phyloP scores from a whole-genome alignment of 2,797 vertebrate species.

The Lithobates pipiens region DNA sequence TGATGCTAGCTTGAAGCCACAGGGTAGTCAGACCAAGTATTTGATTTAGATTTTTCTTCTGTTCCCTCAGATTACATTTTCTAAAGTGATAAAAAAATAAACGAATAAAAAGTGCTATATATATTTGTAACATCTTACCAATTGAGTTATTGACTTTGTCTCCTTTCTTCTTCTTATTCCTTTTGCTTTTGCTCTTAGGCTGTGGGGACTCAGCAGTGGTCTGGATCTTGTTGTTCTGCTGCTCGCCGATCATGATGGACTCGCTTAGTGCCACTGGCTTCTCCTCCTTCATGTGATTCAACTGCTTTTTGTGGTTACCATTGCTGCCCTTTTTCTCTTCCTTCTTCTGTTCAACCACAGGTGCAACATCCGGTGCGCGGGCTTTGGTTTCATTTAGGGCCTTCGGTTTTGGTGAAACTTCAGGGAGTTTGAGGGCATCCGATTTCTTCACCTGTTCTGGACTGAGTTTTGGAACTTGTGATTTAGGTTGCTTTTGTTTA shows the following conservation, averaged over 20 bases:
- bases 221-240: conserved; percentile 78
- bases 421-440: conserved; percentile 76
- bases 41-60: too few species aligned
- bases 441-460: conserved; percentile 72
- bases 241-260: conserved; percentile 75
- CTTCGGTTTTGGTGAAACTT: conserved; percentile 74
- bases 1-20: too few species aligned
- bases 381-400: conserved; percentile 76
- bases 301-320: conserved; percentile 82
- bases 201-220: conserved; percentile 85
- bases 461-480: conserved; percentile 67
- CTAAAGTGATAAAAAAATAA: too few species aligned
- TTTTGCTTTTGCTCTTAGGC: conserved; percentile 92
- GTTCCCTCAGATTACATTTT: too few species aligned
- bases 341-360: conserved; percentile 73
- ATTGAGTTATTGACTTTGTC: conserved; percentile 91
- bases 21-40: too few species aligned
- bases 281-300: conserved; percentile 84
- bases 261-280: conserved; percentile 72
- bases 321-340: conserved; percentile 80
- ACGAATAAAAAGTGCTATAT: too few species aligned
- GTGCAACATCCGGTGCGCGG: conserved; percentile 69
- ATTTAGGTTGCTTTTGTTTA: conserved; percentile 81
- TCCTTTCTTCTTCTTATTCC: conserved; percentile 96
- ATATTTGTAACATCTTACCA: conserved; percentile 75